Evolutionary conservation across 2,888 invertebrate genomes (phyloP).

Genomic region (Megaustenia siamemsis): DNA sequence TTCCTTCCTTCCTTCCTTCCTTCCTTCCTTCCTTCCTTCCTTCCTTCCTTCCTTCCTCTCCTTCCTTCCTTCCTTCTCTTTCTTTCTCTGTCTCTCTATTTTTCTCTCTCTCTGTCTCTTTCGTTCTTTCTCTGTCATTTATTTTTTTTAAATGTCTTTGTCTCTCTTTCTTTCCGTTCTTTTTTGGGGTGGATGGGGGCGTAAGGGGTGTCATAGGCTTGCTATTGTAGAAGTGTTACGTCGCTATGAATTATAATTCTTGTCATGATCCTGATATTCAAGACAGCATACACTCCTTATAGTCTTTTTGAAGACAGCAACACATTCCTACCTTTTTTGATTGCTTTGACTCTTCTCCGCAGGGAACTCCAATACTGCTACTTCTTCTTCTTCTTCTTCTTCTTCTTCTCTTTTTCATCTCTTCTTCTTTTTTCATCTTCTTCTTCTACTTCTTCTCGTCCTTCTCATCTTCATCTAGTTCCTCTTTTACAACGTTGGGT

Average conservation of each 20-base stretch:
- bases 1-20: neutral
- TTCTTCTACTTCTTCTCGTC: conserved; percentile 10
- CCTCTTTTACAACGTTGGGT: no score
- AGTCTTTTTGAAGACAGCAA: no score
- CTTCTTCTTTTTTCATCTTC: neutral
- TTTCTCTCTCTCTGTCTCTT: conserved; percentile 45
- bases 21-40: neutral
- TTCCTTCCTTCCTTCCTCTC: neutral
- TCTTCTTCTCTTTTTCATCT: neutral
- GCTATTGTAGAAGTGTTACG: no score
- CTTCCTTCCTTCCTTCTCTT: neutral
- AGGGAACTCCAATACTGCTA: no score
- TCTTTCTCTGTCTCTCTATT: conserved; percentile 44
- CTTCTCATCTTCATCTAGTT: no score
- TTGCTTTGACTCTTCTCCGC: no score
- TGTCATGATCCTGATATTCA: no score
- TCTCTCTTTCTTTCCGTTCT: neutral
- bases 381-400: neutral
- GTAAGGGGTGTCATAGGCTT: no score
- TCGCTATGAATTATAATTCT: no score
- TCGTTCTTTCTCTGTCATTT: conserved; percentile 27
- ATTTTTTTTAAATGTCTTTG: neutral
- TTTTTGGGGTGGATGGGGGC: conserved; percentile 5
- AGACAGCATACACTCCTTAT: no score
- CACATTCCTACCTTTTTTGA: no score